phyloP scores from a whole-genome alignment of 2,113 vertebrate genomes.

The Elanoides forficatus region DNA sequence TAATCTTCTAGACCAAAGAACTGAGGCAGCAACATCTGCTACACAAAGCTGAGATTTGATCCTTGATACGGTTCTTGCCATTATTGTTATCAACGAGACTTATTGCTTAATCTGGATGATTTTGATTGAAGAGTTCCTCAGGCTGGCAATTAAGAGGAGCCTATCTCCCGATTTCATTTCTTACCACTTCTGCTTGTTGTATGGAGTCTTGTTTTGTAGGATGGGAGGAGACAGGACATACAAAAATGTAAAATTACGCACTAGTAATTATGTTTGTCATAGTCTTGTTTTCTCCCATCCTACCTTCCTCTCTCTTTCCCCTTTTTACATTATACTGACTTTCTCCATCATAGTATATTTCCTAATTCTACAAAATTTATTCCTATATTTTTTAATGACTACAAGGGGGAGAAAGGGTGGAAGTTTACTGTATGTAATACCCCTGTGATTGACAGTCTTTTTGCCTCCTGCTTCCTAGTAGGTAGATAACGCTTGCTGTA shows the following conservation, averaged over 20 bases:
- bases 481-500: conserved; percentile 71
- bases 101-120: neutral
- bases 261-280: neutral
- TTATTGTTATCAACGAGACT: neutral
- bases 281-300: conserved; percentile 9
- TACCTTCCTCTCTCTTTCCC: conserved; percentile 1
- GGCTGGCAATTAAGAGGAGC: neutral
- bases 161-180: neutral
- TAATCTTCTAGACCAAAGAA: neutral
- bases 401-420: conserved; percentile 35
- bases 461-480: conserved; percentile 65
- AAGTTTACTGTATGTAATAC: conserved; percentile 26
- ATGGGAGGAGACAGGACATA: neutral
- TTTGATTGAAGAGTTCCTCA: neutral
- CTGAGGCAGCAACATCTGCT: neutral
- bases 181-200: neutral
- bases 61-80: neutral
- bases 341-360: neutral
- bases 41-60: neutral
- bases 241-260: neutral
- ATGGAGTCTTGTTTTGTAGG: conserved; percentile 1
- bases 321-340: neutral
- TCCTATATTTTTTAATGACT: neutral
- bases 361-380: neutral
- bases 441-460: conserved; percentile 62